Evolutionary conservation across 2,888 invertebrate genomes (phyloP).

Genomic region (Orthonevra nobilis): DNA sequence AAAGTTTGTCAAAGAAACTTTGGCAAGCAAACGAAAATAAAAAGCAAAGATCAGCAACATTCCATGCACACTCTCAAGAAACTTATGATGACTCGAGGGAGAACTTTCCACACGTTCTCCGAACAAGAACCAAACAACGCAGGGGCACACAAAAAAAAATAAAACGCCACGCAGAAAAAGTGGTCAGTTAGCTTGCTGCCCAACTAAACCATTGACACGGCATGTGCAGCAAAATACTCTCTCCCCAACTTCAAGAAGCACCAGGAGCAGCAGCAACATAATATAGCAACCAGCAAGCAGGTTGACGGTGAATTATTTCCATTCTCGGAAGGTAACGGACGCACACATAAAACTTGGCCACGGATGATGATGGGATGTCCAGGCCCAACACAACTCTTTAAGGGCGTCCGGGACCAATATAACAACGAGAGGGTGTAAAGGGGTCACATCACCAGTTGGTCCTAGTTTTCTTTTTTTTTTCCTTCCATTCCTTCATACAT

Average conservation of each 20-base stretch:
- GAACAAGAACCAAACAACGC: slow-evolving; percentile 35
- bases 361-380: neutral
- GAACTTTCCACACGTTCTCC: slow-evolving; percentile 45
- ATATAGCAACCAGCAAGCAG: slow-evolving; percentile 48
- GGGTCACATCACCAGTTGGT: slow-evolving; percentile 51
- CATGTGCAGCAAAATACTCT: slow-evolving; percentile 55
- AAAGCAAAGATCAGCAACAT: slow-evolving; percentile 48
- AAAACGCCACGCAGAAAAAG: neutral
- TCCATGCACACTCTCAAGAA: slow-evolving; percentile 47
- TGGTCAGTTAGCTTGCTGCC: slow-evolving; percentile 52
- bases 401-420: slow-evolving; percentile 40
- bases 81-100: slow-evolving; percentile 51
- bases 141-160: slow-evolving; percentile 17
- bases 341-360: slow-evolving; percentile 9
- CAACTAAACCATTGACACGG: slow-evolving; percentile 62
- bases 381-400: slow-evolving; percentile 48
- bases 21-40: slow-evolving; percentile 15
- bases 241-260: no score
- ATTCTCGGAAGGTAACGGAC: slow-evolving; percentile 40
- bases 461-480: slow-evolving; percentile 40
- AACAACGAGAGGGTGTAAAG: slow-evolving; percentile 28
- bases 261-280: slow-evolving; percentile 7
- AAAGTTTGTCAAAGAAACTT: slow-evolving; percentile 61
- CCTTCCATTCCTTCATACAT: slow-evolving; percentile 36
- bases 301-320: slow-evolving; percentile 62